Percentiles rank a stretch among this genome's conserved stretches.
Conservation (phyloP, 2,888 invertebrate genomes). For the Sthenelais limicola region DNA sequence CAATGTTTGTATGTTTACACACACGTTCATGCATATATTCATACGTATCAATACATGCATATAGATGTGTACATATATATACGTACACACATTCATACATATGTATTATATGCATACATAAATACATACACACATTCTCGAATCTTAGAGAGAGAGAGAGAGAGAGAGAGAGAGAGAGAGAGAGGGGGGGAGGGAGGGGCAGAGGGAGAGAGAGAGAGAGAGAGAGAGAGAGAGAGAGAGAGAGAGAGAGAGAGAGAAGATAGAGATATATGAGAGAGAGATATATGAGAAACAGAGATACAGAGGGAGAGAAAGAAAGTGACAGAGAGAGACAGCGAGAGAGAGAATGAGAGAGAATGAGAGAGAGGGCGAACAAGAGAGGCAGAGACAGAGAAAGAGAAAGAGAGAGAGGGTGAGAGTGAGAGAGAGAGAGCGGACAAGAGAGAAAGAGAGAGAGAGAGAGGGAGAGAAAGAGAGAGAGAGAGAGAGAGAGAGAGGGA, state of each 20-base stretch:
- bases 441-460: too few species aligned
- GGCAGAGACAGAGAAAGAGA: neutral
- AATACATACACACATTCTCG: too few species aligned
- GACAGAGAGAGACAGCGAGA: neutral
- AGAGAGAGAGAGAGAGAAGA: neutral
- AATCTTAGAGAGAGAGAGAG: too few species aligned
- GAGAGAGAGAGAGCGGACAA: too few species aligned
- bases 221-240: neutral
- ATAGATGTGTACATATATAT: neutral
- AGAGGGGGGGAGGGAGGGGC: too few species aligned
- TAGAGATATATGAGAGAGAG: neutral
- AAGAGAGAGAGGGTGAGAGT: neutral
- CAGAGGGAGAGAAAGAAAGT: too few species aligned
- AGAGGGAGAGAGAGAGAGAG: neutral
- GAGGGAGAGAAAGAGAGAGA: too few species aligned
- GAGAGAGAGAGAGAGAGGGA: neutral
- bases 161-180: too few species aligned
- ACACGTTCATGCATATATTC: neutral
- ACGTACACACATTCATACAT: too few species aligned
- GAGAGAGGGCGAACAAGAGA: neutral
- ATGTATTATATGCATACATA: too few species aligned
- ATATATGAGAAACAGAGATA: neutral
- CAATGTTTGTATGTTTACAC: neutral
- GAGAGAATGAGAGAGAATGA: too few species aligned
- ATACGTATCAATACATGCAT: neutral